These are phyloP conservation scores for Muscicapa comitata DNA, from an alignment of 2,797 vertebrate species.

Conservation along the genomic window DNA sequence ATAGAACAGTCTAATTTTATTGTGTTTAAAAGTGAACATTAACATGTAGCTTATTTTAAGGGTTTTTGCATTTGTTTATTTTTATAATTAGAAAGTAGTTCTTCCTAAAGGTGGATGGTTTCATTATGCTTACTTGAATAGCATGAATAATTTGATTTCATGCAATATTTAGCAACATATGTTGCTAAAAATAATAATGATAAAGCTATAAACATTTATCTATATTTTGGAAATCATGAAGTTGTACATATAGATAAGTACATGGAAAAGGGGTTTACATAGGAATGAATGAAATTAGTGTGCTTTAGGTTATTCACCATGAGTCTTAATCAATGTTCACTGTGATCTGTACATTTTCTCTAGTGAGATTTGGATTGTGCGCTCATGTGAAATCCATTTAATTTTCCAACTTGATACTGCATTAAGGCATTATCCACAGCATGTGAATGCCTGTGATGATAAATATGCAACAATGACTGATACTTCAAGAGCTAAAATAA, in stretches of 20 bases:
- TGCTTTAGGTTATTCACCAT: neutral
- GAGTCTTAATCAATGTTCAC: neutral
- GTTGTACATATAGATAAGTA: accelerated
- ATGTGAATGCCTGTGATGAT: neutral
- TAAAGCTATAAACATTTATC: neutral
- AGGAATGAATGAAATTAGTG: neutral
- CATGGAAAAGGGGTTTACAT: neutral
- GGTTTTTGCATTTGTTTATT: neutral
- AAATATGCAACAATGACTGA: neutral
- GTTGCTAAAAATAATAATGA: slow-evolving; percentile 11
- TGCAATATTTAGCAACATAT: slow-evolving; percentile 29
- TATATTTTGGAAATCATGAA: neutral
- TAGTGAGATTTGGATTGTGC: neutral
- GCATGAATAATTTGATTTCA: slow-evolving; percentile 41
- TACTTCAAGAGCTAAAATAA: neutral
- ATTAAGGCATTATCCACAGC: neutral
- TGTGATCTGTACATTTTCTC: neutral
- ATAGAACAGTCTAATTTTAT: neutral
- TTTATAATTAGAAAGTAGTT: neutral
- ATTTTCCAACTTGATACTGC: neutral
- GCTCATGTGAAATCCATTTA: neutral
- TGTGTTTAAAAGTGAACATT: neutral
- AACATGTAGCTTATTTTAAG: neutral
- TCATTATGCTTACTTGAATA: neutral
- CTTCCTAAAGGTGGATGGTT: neutral